Evolutionary conservation across 2,888 invertebrate species (phyloP).

Genomic region (Morpho deidamia): DNA sequence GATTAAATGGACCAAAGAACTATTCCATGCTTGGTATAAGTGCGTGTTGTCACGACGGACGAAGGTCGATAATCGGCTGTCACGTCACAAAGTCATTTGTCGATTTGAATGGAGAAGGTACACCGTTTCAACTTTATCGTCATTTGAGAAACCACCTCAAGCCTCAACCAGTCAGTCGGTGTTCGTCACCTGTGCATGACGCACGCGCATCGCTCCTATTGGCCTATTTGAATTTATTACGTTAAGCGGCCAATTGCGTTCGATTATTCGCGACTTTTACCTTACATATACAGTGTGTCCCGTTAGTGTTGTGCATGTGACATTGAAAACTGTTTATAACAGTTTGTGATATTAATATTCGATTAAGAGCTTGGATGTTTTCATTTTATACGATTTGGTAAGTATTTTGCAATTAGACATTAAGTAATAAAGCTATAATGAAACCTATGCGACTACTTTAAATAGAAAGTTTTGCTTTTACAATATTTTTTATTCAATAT

Average conservation of each 20-base stretch:
- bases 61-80: slow-evolving; percentile 29
- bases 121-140: slow-evolving; percentile 46
- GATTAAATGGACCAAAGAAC: slow-evolving; percentile 34
- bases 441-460: too few relatives aligned
- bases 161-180: slow-evolving; percentile 43
- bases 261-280: slow-evolving; percentile 59
- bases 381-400: slow-evolving; percentile 36
- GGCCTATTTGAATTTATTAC: slow-evolving; percentile 53
- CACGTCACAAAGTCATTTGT: slow-evolving; percentile 37
- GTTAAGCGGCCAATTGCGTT: slow-evolving; percentile 61
- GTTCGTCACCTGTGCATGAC: slow-evolving; percentile 53
- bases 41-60: slow-evolving; percentile 1
- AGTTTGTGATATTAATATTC: slow-evolving; percentile 22
- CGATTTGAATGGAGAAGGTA: slow-evolving; percentile 67
- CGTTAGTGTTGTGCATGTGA: slow-evolving; percentile 59
- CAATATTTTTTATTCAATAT: too few relatives aligned
- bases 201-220: slow-evolving; percentile 53
- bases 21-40: slow-evolving; percentile 14
- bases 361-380: slow-evolving; percentile 57
- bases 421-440: background rate
- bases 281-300: slow-evolving; percentile 56
- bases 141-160: slow-evolving; percentile 61
- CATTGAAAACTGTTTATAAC: slow-evolving; percentile 25
- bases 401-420: slow-evolving; percentile 6
- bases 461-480: too few relatives aligned